These are phyloP conservation scores for Amazona vittata DNA, from an alignment of 2,113 vertebrate species.

Conservation along the genomic window DNA sequence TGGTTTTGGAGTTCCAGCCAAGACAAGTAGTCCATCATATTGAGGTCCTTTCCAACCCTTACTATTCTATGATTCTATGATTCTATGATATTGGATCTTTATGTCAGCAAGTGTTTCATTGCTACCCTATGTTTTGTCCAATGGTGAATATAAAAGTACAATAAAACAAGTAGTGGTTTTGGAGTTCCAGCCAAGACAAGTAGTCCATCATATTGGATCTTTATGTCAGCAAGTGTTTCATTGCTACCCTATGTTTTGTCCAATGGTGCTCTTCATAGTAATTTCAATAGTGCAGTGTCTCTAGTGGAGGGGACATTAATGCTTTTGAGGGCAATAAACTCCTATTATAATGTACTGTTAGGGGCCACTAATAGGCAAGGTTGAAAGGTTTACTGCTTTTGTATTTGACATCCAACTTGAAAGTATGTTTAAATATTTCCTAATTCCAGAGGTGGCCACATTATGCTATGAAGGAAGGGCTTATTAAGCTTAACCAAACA, in stretches of 20 bases:
- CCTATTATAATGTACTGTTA: neutral
- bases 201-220: neutral
- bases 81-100: too few relatives aligned
- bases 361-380: neutral
- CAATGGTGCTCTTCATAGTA: neutral
- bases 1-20: neutral
- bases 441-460: neutral
- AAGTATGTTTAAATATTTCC: neutral
- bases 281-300: neutral
- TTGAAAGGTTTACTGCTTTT: neutral
- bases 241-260: neutral
- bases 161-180: neutral
- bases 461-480: neutral
- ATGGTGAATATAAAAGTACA: neutral
- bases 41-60: too few relatives aligned
- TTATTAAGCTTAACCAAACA: neutral
- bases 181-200: neutral
- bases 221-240: neutral
- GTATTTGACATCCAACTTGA: neutral
- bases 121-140: too few relatives aligned
- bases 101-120: too few relatives aligned
- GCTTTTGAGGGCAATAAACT: neutral
- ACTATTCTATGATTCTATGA: too few relatives aligned
- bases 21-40: neutral
- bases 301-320: neutral